Conservation (phyloP, 2,113 vertebrate species). For the Corythornis vintsioides region DNA sequence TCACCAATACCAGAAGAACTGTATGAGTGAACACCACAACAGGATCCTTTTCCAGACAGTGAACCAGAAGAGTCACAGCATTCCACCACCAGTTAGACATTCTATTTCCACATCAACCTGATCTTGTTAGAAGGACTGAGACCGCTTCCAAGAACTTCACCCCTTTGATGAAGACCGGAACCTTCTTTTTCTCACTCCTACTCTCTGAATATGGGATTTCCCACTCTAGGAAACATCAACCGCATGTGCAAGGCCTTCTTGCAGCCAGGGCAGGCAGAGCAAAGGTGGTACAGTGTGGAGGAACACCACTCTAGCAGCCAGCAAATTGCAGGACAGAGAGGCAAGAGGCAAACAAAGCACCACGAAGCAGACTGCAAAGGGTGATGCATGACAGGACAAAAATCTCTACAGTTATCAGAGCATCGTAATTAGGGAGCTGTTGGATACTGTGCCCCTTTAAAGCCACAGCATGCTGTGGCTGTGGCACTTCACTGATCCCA, state of each 20-base stretch:
- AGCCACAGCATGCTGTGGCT: background rate
- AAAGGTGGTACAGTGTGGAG: background rate
- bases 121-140: background rate
- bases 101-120: background rate
- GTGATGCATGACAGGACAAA: background rate
- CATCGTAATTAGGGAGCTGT: accelerated
- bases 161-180: background rate
- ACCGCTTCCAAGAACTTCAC: background rate
- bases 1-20: background rate
- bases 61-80: background rate
- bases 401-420: accelerated
- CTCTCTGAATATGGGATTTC: background rate
- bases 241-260: background rate
- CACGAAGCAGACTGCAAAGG: background rate
- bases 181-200: background rate
- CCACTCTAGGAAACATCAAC: background rate
- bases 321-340: background rate
- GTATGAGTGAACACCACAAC: too few relatives aligned
- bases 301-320: background rate
- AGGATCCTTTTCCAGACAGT: background rate
- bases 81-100: background rate
- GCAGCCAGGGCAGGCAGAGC: background rate
- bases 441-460: accelerated
- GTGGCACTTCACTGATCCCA: background rate
- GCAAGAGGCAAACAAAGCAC: background rate